Conservation (phyloP, 2,113 vertebrate genomes). For the Lasiurus cinereus region DNA sequence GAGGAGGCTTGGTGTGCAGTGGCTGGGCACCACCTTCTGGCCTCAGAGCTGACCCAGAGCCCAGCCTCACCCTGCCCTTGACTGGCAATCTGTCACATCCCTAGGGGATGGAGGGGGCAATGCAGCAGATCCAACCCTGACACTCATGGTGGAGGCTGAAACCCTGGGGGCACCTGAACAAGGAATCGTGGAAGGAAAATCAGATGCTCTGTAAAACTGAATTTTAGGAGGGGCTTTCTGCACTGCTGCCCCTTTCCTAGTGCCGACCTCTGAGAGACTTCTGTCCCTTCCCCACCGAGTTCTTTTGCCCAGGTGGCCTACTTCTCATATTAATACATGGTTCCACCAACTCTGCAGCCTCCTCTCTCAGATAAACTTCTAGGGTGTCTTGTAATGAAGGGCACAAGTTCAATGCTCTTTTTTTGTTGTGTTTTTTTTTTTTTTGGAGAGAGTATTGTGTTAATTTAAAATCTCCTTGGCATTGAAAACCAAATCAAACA, state of each 20-base stretch:
- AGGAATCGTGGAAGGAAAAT: background rate
- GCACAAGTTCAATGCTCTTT: background rate
- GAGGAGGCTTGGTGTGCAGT: background rate
- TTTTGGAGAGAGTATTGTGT: background rate
- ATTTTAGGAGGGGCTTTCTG: background rate
- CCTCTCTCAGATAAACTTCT: background rate
- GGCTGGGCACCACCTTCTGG: slow-evolving; percentile 58
- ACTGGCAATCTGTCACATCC: background rate
- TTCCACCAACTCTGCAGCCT: background rate
- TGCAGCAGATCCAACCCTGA: background rate
- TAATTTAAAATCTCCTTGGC: slow-evolving; percentile 12
- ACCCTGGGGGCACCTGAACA: background rate
- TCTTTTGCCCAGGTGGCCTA: background rate
- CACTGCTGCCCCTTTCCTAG: background rate
- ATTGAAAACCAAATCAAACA: slow-evolving; percentile 33
- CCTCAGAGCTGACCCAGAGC: slow-evolving; percentile 18
- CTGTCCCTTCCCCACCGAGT: background rate
- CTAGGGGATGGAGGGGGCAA: slow-evolving; percentile 24
- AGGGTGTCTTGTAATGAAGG: background rate
- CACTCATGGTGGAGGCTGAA: background rate
- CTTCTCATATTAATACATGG: background rate
- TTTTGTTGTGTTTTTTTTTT: background rate
- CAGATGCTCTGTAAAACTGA: slow-evolving; percentile 38
- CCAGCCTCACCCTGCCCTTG: background rate
- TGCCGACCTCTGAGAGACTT: slow-evolving; percentile 16